These are phyloP conservation scores for Tachycineta bicolor DNA, from an alignment of 2,113 vertebrate genomes.

Conservation along the genomic window DNA sequence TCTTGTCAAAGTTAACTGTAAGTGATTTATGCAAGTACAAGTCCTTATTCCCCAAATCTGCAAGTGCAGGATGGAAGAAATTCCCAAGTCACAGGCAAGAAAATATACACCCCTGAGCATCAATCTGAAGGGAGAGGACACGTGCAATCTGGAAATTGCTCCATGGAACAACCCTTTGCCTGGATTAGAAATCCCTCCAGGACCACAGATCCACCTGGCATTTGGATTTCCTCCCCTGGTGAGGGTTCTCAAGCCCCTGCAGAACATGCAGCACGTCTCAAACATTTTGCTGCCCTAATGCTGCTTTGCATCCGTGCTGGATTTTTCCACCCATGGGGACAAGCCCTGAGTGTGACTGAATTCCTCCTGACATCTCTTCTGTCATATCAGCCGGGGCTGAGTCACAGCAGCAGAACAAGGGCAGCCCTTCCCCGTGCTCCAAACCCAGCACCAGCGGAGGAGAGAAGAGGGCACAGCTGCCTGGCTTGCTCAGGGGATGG, in stretches of 20 bases:
- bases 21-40: background rate
- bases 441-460: background rate
- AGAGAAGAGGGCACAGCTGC: background rate
- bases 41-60: background rate
- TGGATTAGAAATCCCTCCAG: background rate
- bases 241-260: background rate
- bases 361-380: constrained; percentile 39
- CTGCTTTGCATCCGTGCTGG: background rate
- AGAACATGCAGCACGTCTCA: background rate
- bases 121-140: background rate
- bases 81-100: rapidly evolving
- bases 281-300: background rate
- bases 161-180: background rate
- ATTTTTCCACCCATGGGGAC: background rate
- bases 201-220: background rate
- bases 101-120: rapidly evolving
- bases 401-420: background rate
- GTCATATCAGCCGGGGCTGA: background rate
- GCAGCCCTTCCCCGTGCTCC: background rate
- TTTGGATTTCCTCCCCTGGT: background rate
- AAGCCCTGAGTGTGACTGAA: background rate
- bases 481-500: background rate
- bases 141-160: background rate
- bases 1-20: background rate
- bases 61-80: background rate